Evolutionary conservation across 2,888 invertebrate genomes (phyloP).

Genomic region (Spilosoma lubricipeda): DNA sequence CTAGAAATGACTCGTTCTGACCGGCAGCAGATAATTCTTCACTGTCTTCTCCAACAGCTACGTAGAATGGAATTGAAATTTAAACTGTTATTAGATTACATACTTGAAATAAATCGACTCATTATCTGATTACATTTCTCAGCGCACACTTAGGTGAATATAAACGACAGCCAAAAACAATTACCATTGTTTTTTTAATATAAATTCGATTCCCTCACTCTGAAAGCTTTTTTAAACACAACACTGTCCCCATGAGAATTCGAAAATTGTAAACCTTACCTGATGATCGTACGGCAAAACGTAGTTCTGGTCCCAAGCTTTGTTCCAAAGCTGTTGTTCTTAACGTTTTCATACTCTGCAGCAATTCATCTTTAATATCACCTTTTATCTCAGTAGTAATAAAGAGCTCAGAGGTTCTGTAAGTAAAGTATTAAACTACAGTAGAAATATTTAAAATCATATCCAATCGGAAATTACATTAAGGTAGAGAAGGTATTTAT

Average conservation of each 20-base stretch:
- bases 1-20: constrained; percentile 93
- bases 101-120: not conserved
- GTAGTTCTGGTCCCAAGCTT: constrained; percentile 64
- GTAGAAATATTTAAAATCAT: not conserved
- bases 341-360: constrained; percentile 65
- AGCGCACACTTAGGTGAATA: too few relatives aligned
- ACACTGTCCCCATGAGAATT: not conserved
- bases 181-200: too few relatives aligned
- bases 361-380: constrained; percentile 71
- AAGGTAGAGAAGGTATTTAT: too few relatives aligned
- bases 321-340: constrained; percentile 61
- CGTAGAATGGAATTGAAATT: not conserved
- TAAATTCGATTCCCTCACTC: too few relatives aligned
- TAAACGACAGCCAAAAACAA: too few relatives aligned
- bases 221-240: not conserved
- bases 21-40: constrained; percentile 93
- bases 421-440: constrained; percentile 12
- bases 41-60: constrained; percentile 92
- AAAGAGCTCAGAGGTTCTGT: constrained; percentile 79
- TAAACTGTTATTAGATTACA: not conserved
- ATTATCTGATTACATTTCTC: not conserved
- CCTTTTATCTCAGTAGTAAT: constrained; percentile 68
- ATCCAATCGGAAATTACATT: not conserved
- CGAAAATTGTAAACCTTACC: constrained; percentile 57
- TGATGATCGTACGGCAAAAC: constrained; percentile 89